A percentile compares a stretch with the other conserved stretches of the same genome.
phyloP scores from a whole-genome alignment of 2,888 invertebrate genomes.

The Geophilus truncorum region DNA sequence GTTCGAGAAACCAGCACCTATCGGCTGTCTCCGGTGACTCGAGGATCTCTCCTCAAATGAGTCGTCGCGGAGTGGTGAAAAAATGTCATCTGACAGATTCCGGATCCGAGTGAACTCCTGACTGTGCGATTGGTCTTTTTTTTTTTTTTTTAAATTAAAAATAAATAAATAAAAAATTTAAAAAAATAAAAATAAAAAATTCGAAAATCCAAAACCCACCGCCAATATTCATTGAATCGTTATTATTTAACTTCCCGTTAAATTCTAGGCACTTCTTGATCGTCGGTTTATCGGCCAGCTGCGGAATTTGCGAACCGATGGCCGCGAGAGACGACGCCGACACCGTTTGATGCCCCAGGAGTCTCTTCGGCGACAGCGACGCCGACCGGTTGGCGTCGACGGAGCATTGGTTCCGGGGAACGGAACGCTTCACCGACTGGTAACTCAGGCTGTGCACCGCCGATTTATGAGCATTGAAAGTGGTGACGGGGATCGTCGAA shows the following conservation, averaged over 20 bases:
- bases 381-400: neutral
- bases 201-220: neutral
- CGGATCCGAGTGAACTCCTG: neutral
- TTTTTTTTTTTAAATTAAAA: too few relatives aligned
- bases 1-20: neutral
- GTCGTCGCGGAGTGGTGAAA: neutral
- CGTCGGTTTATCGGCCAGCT: neutral
- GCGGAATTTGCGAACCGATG: neutral
- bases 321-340: neutral
- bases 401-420: too few relatives aligned
- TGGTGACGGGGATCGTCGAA: constrained; percentile 42
- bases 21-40: neutral
- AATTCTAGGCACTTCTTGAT: neutral
- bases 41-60: neutral
- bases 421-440: too few relatives aligned
- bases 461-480: constrained; percentile 45
- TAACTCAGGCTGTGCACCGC: constrained; percentile 45
- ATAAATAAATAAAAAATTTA: neutral
- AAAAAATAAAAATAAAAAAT: neutral
- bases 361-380: neutral
- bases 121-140: neutral
- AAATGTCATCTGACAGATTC: neutral
- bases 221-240: neutral
- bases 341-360: neutral
- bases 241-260: neutral